These are phyloP conservation scores for Euura saliciscinereae DNA, from an alignment of 1,140 invertebrate species.

Conservation along the genomic window DNA sequence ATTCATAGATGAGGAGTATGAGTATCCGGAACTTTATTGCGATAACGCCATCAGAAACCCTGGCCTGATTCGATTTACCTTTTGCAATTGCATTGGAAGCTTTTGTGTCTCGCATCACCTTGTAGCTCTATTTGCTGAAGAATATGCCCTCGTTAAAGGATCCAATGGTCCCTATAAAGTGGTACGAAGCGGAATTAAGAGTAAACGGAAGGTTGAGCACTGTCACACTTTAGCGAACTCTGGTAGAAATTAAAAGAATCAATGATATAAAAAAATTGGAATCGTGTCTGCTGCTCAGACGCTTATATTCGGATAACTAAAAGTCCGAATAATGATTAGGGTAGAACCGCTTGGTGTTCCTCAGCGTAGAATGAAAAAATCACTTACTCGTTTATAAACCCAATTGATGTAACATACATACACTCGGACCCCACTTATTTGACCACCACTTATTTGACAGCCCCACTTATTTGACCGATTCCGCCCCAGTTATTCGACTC, in stretches of 20 bases:
- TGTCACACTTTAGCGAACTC: neutral
- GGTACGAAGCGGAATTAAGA: neutral
- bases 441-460: no score
- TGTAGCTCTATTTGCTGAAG: neutral
- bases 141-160: neutral
- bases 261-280: no score
- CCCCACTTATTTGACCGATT: no score
- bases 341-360: no score
- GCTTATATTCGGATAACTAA: no score
- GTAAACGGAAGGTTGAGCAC: neutral
- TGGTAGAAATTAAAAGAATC: neutral
- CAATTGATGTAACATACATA: no score
- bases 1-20: neutral
- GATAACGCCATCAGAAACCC: neutral
- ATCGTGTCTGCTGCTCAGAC: no score
- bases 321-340: no score
- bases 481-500: no score
- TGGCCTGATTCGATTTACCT: neutral
- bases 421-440: no score
- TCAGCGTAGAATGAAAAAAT: no score
- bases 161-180: neutral
- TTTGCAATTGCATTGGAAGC: neutral
- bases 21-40: neutral
- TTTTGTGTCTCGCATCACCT: neutral
- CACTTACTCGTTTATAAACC: no score